A percentile compares a stretch with the other conserved stretches of the same genome.
These are phyloP conservation scores for Chondrosia reniformis DNA, from an alignment of 37 sponge, comb jelly and placozoan species.

Conservation along the genomic window DNA sequence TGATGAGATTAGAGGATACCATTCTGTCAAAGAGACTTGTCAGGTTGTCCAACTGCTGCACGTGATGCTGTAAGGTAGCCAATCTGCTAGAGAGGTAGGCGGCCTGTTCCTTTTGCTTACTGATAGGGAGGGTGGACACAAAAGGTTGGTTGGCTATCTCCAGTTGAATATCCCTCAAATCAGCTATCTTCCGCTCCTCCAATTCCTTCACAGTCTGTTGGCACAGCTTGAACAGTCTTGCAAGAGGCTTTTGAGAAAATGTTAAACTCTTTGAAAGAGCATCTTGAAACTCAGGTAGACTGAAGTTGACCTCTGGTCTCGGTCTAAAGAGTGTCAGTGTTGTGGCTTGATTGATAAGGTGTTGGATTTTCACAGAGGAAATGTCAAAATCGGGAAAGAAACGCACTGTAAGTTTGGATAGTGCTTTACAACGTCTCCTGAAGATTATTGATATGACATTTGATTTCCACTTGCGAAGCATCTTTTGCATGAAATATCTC, in stretches of 20 bases:
- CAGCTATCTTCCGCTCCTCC: background rate
- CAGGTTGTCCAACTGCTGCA: slow-evolving; percentile 23
- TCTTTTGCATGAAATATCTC: slow-evolving; percentile 39
- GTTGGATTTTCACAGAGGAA: slow-evolving; percentile 35
- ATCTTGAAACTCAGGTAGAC: background rate
- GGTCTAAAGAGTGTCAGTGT: slow-evolving; percentile 30
- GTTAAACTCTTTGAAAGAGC: background rate
- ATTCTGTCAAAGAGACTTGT: slow-evolving; percentile 45
- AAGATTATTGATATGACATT: slow-evolving; percentile 37
- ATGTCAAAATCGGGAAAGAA: slow-evolving; percentile 33
- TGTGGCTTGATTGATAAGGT: slow-evolving; percentile 47
- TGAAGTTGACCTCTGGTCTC: slow-evolving; percentile 24
- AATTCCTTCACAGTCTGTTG: slow-evolving; percentile 32
- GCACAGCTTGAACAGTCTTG: slow-evolving; percentile 55
- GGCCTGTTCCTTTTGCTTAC: slow-evolving; percentile 42
- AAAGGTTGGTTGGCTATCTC: slow-evolving; percentile 31
- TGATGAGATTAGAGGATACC: slow-evolving; percentile 32
- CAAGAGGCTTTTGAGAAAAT: slow-evolving; percentile 22
- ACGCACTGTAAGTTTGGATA: slow-evolving; percentile 16
- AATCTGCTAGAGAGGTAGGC: slow-evolving; percentile 29
- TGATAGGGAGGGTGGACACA: slow-evolving; percentile 65
- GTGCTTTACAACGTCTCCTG: background rate
- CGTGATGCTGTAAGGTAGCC: slow-evolving; percentile 17
- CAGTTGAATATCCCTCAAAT: slow-evolving; percentile 17
- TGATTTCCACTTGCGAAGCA: slow-evolving; percentile 48